Conservation (phyloP, 1,140 invertebrate genomes). For the Papilio polytes region DNA sequence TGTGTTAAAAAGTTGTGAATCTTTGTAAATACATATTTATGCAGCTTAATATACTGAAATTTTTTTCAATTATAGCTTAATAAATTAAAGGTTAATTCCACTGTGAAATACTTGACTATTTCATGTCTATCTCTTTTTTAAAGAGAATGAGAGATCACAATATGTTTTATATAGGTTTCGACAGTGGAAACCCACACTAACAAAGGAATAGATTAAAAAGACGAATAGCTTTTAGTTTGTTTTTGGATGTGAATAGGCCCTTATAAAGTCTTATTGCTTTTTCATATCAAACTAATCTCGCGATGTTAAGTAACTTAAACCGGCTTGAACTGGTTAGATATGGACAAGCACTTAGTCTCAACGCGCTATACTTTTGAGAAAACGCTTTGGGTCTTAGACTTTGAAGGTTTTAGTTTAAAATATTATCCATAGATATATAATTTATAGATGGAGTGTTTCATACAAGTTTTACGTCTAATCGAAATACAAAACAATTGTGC, state of each 20-base stretch:
- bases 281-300: too few relatives aligned
- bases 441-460: too few relatives aligned
- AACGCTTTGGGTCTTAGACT: not conserved
- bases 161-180: not conserved
- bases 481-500: too few relatives aligned
- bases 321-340: too few relatives aligned
- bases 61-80: not conserved
- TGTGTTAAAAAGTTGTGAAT: too few relatives aligned
- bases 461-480: too few relatives aligned
- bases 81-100: not conserved
- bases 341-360: too few relatives aligned
- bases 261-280: not conserved
- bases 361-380: not conserved
- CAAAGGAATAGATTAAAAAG: not conserved
- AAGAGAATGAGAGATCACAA: not conserved
- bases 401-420: not conserved
- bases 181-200: too few relatives aligned
- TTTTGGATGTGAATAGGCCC: not conserved
- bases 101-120: too few relatives aligned
- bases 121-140: not conserved
- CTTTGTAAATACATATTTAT: too few relatives aligned
- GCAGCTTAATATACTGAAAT: not conserved
- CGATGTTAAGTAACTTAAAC: too few relatives aligned
- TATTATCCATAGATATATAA: not conserved
- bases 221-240: not conserved